phyloP scores from a whole-genome alignment of 53 echinoderm and acorn worm species.

The Arbacia lixula region DNA sequence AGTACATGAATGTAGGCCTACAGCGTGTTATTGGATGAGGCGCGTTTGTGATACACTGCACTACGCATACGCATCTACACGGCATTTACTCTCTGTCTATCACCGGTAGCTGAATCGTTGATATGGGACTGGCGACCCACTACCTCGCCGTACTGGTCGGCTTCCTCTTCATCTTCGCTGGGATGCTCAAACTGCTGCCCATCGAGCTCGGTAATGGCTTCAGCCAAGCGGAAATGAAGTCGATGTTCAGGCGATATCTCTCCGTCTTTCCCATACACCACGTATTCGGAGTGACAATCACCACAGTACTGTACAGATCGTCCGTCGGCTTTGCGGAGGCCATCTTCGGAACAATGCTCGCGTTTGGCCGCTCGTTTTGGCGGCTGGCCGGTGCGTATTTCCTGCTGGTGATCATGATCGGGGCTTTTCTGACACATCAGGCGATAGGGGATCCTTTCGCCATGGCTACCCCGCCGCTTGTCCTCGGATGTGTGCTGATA shows the following conservation, averaged over 20 bases:
- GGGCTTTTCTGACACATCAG: conserved; percentile 30
- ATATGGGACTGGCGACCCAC: conserved; percentile 27
- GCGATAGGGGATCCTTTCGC: conserved; percentile 39
- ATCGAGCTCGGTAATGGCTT: conserved; percentile 28
- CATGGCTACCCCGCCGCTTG: conserved; percentile 18
- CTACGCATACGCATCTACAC: too few species aligned
- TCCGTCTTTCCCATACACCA: conserved; percentile 9
- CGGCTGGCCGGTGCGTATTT: conserved; percentile 27
- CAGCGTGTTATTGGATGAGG: too few species aligned
- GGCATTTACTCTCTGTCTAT: too few species aligned
- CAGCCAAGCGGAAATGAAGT: conserved; percentile 37
- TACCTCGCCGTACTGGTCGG: conserved; percentile 35
- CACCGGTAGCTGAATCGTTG: too few species aligned
- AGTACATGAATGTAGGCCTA: too few species aligned
- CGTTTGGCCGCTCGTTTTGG: conserved; percentile 46
- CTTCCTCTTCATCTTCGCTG: conserved; percentile 41
- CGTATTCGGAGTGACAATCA: conserved; percentile 29
- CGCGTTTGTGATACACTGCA: too few species aligned
- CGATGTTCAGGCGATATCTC: conserved; percentile 43
- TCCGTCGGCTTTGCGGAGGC: conserved; percentile 42
- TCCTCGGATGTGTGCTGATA: conserved; percentile 8
- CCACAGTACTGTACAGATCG: conserved; percentile 30
- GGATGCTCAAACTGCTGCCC: conserved; percentile 27
- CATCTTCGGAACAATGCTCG: conserved; percentile 42
- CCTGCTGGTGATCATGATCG: conserved; percentile 43